phyloP scores from a whole-genome alignment of 1,140 invertebrate genomes.

The Trichonephila inaurata region DNA sequence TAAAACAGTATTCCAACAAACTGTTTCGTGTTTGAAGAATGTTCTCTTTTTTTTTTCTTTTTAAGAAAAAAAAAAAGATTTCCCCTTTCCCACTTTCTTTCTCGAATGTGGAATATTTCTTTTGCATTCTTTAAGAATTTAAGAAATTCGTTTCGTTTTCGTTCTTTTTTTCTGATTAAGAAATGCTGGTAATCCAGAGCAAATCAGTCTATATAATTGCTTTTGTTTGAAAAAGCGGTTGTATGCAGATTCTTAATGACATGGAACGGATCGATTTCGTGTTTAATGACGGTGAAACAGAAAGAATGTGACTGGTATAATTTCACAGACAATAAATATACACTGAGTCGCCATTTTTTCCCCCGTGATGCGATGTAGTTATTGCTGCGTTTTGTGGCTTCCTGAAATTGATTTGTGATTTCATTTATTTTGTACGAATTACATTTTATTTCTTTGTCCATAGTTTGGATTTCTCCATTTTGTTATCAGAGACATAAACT shows the following conservation, averaged over 20 bases:
- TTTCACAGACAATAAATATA: background rate
- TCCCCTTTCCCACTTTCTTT: background rate
- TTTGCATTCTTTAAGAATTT: background rate
- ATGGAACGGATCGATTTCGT: background rate
- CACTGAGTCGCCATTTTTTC: background rate
- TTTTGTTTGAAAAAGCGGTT: slow-evolving; percentile 6
- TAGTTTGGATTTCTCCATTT: too few species aligned
- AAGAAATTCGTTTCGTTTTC: background rate
- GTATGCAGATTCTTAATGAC: slow-evolving; percentile 7
- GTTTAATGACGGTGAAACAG: slow-evolving; percentile 7
- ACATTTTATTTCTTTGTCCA: background rate
- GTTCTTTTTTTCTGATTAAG: background rate
- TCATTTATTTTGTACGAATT: background rate
- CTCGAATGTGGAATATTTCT: background rate
- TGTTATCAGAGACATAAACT: too few species aligned
- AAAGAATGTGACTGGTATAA: background rate
- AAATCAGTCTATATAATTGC: background rate
- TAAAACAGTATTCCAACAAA: background rate
- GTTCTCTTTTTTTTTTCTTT: background rate
- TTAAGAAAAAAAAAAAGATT: background rate
- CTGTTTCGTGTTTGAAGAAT: background rate
- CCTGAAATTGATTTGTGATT: background rate
- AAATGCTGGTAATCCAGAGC: background rate
- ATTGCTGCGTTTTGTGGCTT: background rate
- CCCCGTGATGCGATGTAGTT: background rate